Evolutionary conservation across 2,797 vertebrate genomes (phyloP), one percentile per base, ranked within the genome.

Genomic region (Hipposideros larvatus): DNA sequence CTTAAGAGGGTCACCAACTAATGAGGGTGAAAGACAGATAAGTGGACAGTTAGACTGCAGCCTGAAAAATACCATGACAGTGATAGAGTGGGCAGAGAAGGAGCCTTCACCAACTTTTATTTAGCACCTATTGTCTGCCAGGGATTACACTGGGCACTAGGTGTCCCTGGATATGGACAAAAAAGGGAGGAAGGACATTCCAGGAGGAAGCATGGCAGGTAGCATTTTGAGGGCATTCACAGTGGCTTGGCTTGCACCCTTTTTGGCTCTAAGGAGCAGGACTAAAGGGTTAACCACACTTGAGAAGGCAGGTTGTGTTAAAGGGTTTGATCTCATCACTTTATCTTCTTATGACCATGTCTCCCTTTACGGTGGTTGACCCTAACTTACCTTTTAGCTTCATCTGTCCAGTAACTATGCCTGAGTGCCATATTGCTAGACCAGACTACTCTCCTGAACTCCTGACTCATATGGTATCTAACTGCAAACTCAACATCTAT

Each of bases 281-380:
- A 77, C 18, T 63, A 18, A 71, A 41, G 41, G 31, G 11, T 78
- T 95, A 85, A 84, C 68, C 87, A 96, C n/a, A 90, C 11, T 51
- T 31, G 61, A 88, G 70, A 28, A 5, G 37, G 34, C 28, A 83
- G 26, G 14, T 51, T 74, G 19, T 68, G 11, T 85, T 55, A 57
- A 37, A 34, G 53, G 84, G 10, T 46, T 75, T 92, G 59, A 90
- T 8, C 4, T 79, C 19, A 74, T 48, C 24, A 75, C 61, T 80
- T 74, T n/a, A n/a, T 53, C 48, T 74, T 53, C 51, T 55, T 86
- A 24, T 80, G 31, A 79, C 34, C 8, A 13, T 16, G 6, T 68
- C n/a, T 86, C 34, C 73, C 57, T 86, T 94, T 89, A 87, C 16
- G 19, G 70, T 55, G 7, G 43, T 0, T 63, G 26, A 37, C 26